Evolutionary conservation across 2,113 vertebrate species (phyloP).

Genomic region (Varanus komodoensis): DNA sequence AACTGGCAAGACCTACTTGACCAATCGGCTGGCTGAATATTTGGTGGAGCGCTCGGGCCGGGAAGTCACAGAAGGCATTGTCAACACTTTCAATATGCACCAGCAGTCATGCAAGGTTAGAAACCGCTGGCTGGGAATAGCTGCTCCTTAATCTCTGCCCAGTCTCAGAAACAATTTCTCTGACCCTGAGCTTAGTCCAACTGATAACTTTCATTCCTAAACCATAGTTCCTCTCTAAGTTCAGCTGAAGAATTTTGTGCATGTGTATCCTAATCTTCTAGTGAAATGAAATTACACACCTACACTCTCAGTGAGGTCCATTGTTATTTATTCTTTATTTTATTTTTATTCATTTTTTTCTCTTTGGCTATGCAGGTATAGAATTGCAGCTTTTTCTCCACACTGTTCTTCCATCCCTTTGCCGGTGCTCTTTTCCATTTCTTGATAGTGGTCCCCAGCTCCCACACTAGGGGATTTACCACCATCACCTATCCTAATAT

Average conservation of each 20-base stretch:
- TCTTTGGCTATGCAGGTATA: neutral
- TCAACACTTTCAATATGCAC: slow-evolving; percentile 96
- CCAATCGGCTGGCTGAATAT: slow-evolving; percentile 91
- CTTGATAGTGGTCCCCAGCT: neutral
- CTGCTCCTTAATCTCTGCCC: neutral
- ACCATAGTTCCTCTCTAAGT: neutral
- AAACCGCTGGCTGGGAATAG: too few species aligned
- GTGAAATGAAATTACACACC: neutral
- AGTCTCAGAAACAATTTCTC: neutral
- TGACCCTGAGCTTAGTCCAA: neutral
- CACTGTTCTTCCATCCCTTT: neutral
- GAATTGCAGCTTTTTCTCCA: neutral
- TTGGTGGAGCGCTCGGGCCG: slow-evolving; percentile 89
- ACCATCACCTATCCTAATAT: neutral
- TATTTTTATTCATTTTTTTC: too few species aligned
- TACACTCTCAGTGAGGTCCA: too few species aligned
- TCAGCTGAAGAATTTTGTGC: neutral
- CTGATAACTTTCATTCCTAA: neutral
- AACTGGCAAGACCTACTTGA: slow-evolving; percentile 94
- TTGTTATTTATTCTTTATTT: too few species aligned
- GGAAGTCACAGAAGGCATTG: slow-evolving; percentile 81
- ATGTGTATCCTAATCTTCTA: neutral
- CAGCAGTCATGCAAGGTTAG: slow-evolving; percentile 93
- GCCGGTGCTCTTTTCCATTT: neutral
- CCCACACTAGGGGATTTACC: too few species aligned